These are phyloP conservation scores for Mizuhopecten yessoensis DNA, from an alignment of 1,140 invertebrate genomes.

Conservation along the genomic window DNA sequence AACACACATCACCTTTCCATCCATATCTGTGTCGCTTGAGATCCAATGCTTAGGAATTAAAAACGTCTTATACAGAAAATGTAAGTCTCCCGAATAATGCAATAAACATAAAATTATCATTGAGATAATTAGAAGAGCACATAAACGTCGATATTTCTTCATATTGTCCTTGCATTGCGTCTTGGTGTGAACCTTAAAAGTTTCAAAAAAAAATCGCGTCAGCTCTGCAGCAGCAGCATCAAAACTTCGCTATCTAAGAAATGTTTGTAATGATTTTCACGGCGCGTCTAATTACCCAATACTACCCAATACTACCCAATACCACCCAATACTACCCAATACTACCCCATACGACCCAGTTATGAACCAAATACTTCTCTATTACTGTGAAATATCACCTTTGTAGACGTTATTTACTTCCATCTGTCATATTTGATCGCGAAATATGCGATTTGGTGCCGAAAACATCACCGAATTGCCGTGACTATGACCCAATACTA, in stretches of 20 bases:
- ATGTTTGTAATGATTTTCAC: no score
- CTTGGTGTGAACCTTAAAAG: background rate
- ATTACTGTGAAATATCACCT: no score
- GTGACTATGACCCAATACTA: no score
- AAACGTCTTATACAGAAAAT: background rate
- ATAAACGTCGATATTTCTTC: conserved; percentile 8
- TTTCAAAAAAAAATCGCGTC: conserved; percentile 29
- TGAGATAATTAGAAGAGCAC: conserved; percentile 14
- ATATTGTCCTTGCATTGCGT: background rate
- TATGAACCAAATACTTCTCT: no score
- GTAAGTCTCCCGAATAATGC: background rate
- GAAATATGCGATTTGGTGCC: no score
- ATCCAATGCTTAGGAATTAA: background rate
- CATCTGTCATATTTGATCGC: no score
- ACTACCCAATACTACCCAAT: no score
- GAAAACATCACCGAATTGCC: no score
- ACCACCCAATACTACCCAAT: no score
- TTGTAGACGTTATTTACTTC: no score
- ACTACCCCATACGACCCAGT: no score
- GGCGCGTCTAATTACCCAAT: no score
- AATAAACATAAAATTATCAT: background rate
- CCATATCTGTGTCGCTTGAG: background rate
- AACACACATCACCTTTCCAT: background rate
- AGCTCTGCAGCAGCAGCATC: background rate
- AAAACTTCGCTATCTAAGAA: background rate